phyloP scores from a whole-genome alignment of 2,113 vertebrate genomes.

The Meleagris gallopavo region DNA sequence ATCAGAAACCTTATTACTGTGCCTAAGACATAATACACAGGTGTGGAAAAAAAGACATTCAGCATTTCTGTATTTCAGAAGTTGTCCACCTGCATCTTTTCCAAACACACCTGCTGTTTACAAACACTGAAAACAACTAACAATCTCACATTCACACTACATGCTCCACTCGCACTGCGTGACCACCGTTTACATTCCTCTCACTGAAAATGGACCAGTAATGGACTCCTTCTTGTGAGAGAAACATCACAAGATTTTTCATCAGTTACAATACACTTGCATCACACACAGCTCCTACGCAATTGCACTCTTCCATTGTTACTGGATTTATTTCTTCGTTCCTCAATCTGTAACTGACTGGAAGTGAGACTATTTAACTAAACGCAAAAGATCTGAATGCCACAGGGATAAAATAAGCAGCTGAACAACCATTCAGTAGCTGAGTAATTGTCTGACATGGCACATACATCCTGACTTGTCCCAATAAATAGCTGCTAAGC shows the following conservation, averaged over 20 bases:
- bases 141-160: not conserved
- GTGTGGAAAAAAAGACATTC: not conserved
- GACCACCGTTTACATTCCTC: no score
- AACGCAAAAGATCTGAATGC: not conserved
- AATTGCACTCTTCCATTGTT: not conserved
- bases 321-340: not conserved
- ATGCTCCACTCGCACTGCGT: not conserved
- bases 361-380: not conserved
- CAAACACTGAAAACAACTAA: not conserved
- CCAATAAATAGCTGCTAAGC: not conserved
- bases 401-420: not conserved
- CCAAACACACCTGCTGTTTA: not conserved
- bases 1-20: not conserved
- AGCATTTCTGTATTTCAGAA: not conserved
- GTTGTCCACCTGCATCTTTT: not conserved
- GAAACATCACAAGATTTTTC: not conserved
- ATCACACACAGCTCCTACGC: not conserved
- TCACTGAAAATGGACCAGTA: no score
- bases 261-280: not conserved
- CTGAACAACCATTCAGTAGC: not conserved
- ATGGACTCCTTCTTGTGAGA: not conserved
- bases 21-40: not conserved
- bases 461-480: not conserved
- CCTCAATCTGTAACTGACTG: not conserved
- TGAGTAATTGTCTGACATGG: not conserved